Conservation (phyloP, 2,888 invertebrate genomes). For the Sinodicranocentrus sp. region DNA sequence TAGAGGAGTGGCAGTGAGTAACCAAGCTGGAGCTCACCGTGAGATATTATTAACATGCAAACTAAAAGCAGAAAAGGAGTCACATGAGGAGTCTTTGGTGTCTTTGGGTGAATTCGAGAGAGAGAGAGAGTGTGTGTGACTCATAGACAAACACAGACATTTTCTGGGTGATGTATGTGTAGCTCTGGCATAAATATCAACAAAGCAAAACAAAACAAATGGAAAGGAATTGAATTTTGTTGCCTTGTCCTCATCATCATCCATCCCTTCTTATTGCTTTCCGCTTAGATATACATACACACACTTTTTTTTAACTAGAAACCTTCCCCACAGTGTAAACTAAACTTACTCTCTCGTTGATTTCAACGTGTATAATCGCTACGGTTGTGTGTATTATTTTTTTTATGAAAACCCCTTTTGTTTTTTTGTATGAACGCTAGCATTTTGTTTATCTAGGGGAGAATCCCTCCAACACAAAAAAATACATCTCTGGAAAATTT, state of each 20-base stretch:
- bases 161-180: constrained; percentile 56
- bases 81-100: background rate
- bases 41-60: constrained; percentile 60
- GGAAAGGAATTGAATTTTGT: constrained; percentile 67
- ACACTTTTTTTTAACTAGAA: background rate
- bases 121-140: constrained; percentile 57
- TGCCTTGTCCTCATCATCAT: constrained; percentile 41
- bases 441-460: constrained; percentile 59
- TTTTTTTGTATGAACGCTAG: constrained; percentile 54
- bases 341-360: constrained; percentile 39
- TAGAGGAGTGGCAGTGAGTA: background rate
- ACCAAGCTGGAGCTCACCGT: constrained; percentile 14
- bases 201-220: constrained; percentile 69
- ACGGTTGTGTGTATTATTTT: constrained; percentile 39
- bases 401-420: constrained; percentile 50
- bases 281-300: background rate
- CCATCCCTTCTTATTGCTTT: constrained; percentile 38
- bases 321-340: constrained; percentile 44
- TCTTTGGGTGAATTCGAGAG: constrained; percentile 50
- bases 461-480: constrained; percentile 20
- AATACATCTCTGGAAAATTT: background rate
- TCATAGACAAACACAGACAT: constrained; percentile 68
- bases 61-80: constrained; percentile 28
- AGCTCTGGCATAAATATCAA: constrained; percentile 67
- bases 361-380: constrained; percentile 45